phyloP scores from a whole-genome alignment of 2,888 invertebrate genomes.

The Coenonympha glycerion region DNA sequence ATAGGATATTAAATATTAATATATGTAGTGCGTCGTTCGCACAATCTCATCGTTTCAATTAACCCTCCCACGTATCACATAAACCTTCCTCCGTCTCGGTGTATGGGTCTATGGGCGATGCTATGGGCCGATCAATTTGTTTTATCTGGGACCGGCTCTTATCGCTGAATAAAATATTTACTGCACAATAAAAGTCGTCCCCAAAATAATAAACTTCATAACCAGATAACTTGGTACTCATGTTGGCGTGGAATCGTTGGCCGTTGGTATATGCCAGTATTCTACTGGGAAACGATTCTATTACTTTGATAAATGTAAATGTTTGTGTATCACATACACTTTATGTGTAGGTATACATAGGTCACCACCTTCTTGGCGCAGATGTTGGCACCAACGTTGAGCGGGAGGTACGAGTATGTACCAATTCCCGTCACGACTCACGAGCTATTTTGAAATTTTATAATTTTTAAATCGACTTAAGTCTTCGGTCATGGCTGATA shows the following conservation, averaged over 20 bases:
- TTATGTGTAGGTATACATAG: too few relatives aligned
- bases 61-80: conserved; percentile 60
- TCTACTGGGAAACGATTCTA: neutral
- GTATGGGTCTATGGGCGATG: too few relatives aligned
- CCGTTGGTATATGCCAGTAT: neutral
- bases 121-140: conserved; percentile 61
- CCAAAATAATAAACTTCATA: conserved; percentile 66
- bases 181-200: conserved; percentile 67
- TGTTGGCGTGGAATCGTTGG: neutral
- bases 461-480: too few relatives aligned
- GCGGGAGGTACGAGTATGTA: too few relatives aligned
- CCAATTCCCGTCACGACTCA: too few relatives aligned
- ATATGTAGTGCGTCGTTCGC: conserved; percentile 53
- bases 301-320: too few relatives aligned
- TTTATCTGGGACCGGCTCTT: conserved; percentile 64
- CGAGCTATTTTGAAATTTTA: too few relatives aligned
- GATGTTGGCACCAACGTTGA: too few relatives aligned
- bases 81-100: conserved; percentile 40
- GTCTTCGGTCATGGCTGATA: too few relatives aligned
- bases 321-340: too few relatives aligned
- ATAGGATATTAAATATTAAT: conserved; percentile 58
- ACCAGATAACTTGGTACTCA: conserved; percentile 46
- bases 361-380: too few relatives aligned
- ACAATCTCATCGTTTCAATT: conserved; percentile 65
- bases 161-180: conserved; percentile 71